Evolutionary conservation across 2,113 vertebrate species (phyloP).

Genomic region (Coryphaenoides rupestris): DNA sequence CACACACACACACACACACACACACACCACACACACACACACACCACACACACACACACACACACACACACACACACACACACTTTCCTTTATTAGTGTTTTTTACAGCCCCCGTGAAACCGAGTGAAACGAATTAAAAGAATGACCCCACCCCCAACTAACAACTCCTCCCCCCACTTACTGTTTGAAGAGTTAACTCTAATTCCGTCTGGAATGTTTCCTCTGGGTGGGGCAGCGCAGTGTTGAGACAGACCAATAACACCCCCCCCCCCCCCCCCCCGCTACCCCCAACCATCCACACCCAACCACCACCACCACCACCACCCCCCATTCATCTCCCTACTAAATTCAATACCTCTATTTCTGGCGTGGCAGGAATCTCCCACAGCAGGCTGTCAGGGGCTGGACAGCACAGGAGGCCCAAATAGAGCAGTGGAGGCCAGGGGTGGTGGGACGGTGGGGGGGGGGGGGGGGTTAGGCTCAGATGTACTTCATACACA

Average conservation of each 20-base stretch:
- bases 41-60: constrained; percentile 11
- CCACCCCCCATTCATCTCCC: constrained; percentile 50
- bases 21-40: constrained; percentile 10
- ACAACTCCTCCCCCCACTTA: constrained; percentile 44
- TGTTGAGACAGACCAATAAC: constrained; percentile 63
- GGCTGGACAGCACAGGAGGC: constrained; percentile 54
- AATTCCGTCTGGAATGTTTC: constrained; percentile 80
- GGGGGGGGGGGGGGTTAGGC: too few species aligned
- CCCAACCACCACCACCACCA: constrained; percentile 30
- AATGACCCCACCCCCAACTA: constrained; percentile 43
- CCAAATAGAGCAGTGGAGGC: background rate
- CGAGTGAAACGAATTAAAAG: constrained; percentile 62
- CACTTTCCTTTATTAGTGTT: constrained; percentile 8
- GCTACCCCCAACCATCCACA: constrained; percentile 28
- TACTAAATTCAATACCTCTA: constrained; percentile 76
- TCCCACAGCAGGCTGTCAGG: constrained; percentile 61
- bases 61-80: constrained; percentile 7
- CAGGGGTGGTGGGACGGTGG: background rate
- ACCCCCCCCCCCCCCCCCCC: constrained; percentile 34
- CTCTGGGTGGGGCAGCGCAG: constrained; percentile 72
- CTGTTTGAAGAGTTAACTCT: constrained; percentile 76
- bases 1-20: constrained; percentile 10
- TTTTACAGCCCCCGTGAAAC: constrained; percentile 58
- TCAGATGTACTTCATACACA: too few species aligned
- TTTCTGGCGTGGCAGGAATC: constrained; percentile 59